Base-by-base conservation (phyloP, 2,888 invertebrate genomes). In the Cheilosia vernalis region DNA sequence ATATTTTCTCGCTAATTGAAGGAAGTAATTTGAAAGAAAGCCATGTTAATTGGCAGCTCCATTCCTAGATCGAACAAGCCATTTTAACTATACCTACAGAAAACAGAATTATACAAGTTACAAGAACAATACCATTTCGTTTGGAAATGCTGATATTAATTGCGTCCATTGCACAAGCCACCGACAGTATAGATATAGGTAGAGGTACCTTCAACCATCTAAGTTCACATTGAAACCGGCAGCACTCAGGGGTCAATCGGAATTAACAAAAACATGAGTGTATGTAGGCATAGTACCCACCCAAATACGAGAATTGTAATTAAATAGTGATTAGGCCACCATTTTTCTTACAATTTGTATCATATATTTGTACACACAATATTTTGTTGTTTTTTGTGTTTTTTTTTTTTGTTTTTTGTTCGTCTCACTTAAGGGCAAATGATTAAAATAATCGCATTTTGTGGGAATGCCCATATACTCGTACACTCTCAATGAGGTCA, bases 301-400 rank as follows among this genome's bases (percentile, higher is more conserved):
- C 85, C 85, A 85, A 81, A 85, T 85, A 85, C 85, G 81, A 81
- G 81, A 67, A 85, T 81, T 81, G 85, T 87, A 88, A 88, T 92
- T 92, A 92, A 92, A 92, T 92, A 91, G 91, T 90, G 91, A 92
- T 92, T 92, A 92, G 91, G 91, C 91, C 91, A 91, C 91, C 91
- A 91, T 91, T 91, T 91, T 91, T 89, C 88, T 89, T 84, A 82
- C 84, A 69, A 73, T 73, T 78, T 78, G 78, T 81, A 76, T 63
- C 44, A 76, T 60, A 69, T 40, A 47, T 60, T 58, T 40, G 17
- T 61, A 73, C 47, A 21, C 49, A 55, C 21, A 27, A 30, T 53
- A 51, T 63, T 64, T 27, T 21, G 55, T 76, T 76, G 56, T 74
- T 85, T 58, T 37, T 51, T 49, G 1, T 30, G 7, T 7, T 30